A percentile compares a stretch with the other conserved stretches of the same genome.
These are phyloP conservation scores for Dunckerocampus dactyliophorus DNA, from an alignment of 2,113 vertebrate genomes.

Conservation along the genomic window DNA sequence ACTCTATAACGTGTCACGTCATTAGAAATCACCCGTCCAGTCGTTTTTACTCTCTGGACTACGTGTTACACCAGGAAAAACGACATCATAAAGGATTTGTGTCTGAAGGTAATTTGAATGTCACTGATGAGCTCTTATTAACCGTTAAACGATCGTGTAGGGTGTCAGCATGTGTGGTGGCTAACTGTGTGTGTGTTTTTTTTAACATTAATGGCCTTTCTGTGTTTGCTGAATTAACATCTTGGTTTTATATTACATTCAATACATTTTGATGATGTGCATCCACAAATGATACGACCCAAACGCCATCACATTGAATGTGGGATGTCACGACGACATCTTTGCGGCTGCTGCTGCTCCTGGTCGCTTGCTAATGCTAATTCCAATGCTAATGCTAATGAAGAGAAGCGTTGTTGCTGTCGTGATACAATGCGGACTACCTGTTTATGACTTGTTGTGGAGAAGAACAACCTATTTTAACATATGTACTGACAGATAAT, in stretches of 20 bases:
- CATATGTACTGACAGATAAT: neutral
- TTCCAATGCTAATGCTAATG: neutral
- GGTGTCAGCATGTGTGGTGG: constrained; percentile 3
- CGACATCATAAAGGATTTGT: neutral
- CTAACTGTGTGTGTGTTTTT: constrained; percentile 28
- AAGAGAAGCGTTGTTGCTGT: constrained; percentile 5
- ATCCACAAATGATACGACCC: neutral
- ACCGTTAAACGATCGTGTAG: neutral
- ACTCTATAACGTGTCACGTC: no score
- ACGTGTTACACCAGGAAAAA: neutral
- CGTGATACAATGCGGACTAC: constrained; percentile 11
- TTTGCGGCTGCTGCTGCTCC: neutral
- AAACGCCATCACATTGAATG: neutral
- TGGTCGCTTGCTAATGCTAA: constrained; percentile 47
- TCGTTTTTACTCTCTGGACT: neutral
- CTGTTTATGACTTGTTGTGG: neutral
- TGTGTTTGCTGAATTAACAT: neutral
- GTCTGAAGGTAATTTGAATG: constrained; percentile 36
- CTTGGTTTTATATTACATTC: no score
- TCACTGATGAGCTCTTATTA: neutral
- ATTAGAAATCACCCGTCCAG: neutral
- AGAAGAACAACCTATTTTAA: neutral
- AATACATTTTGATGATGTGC: no score
- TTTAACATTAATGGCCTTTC: constrained; percentile 37
- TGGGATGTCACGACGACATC: neutral